Conservation (phyloP, 2,797 vertebrate genomes). For the Periparus ater region DNA sequence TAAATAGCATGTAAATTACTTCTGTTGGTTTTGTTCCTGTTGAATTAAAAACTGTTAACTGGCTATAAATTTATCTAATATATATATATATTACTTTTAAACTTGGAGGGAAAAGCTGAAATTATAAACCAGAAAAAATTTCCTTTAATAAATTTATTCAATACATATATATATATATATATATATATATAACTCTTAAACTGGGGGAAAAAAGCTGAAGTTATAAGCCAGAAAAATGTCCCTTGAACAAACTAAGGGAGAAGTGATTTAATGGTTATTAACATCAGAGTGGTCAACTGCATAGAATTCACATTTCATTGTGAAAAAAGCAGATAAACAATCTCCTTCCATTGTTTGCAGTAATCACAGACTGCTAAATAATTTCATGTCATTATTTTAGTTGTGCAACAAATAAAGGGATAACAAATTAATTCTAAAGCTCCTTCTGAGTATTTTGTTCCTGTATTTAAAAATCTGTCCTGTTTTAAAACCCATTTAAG, state of each 20-base stretch:
- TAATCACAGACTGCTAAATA: slow-evolving; percentile 12
- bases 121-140: background rate
- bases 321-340: slow-evolving; percentile 2
- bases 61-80: background rate
- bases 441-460: background rate
- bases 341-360: slow-evolving; percentile 15
- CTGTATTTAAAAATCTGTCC: background rate
- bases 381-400: slow-evolving; percentile 14
- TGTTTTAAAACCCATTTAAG: background rate
- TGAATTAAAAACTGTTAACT: background rate
- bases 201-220: accelerated
- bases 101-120: accelerated
- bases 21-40: background rate
- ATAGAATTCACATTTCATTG: slow-evolving; percentile 5
- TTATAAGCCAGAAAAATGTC: background rate
- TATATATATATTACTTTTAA: background rate
- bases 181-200: background rate
- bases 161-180: background rate
- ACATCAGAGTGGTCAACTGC: background rate
- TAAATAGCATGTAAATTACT: background rate
- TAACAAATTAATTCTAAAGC: background rate
- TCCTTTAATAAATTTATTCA: background rate
- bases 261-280: background rate
- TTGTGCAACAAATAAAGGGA: slow-evolving; percentile 5
- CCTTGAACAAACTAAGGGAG: background rate